These are phyloP conservation scores for Drosophila merina DNA, from an alignment of 2,888 invertebrate genomes.

Conservation along the genomic window DNA sequence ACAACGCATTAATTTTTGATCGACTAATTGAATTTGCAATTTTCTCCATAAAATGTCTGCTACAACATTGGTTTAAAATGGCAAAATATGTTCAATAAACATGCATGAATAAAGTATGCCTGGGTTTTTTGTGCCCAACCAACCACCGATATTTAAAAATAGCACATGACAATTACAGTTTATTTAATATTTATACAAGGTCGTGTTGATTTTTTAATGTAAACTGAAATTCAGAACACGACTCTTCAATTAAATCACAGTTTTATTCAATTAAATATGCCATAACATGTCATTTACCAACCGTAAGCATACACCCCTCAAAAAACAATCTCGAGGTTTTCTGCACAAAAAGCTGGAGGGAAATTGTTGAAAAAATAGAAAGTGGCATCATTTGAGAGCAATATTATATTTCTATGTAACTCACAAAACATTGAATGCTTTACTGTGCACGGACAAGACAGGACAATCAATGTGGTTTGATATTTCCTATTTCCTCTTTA, in stretches of 20 bases:
- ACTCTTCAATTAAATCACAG: constrained; percentile 54
- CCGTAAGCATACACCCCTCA: neutral
- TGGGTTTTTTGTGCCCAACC: constrained; percentile 49
- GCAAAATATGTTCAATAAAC: constrained; percentile 14
- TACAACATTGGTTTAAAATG: constrained; percentile 16
- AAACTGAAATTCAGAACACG: constrained; percentile 35
- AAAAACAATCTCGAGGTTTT: neutral
- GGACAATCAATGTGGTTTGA: constrained; percentile 77
- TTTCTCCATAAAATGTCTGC: constrained; percentile 2
- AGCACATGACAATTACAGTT: constrained; percentile 61
- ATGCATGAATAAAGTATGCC: constrained; percentile 20
- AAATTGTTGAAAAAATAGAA: constrained; percentile 10
- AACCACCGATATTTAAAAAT: constrained; percentile 66
- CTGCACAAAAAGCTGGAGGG: neutral
- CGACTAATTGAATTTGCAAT: constrained; percentile 49
- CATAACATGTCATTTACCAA: neutral
- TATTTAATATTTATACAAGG: constrained; percentile 44
- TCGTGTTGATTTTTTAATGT: constrained; percentile 42
- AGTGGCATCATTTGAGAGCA: neutral
- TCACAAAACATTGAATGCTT: constrained; percentile 42
- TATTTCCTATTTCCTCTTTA: constrained; percentile 52
- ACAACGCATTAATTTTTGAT: constrained; percentile 13
- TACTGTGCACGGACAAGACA: constrained; percentile 54
- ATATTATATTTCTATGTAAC: constrained; percentile 29
- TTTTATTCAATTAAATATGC: constrained; percentile 34